phyloP scores from a whole-genome alignment of 2,797 vertebrate species.

The Trachurus trachurus region DNA sequence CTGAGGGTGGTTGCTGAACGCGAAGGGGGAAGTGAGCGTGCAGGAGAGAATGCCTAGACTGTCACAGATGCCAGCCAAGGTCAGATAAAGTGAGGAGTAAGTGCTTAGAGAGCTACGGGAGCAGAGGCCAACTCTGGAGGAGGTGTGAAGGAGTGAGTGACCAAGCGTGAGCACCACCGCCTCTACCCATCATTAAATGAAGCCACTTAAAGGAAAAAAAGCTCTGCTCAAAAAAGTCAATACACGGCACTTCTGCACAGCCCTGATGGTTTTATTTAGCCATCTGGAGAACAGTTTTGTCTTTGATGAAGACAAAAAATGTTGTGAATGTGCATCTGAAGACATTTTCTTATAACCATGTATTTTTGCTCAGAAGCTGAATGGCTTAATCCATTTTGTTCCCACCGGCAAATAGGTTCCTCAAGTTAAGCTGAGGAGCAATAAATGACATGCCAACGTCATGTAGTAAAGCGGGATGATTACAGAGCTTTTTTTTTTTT shows the following conservation, averaged over 20 bases:
- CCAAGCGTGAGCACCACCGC: slow-evolving; percentile 72
- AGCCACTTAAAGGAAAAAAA: slow-evolving; percentile 76
- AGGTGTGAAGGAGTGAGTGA: slow-evolving; percentile 74
- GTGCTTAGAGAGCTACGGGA: slow-evolving; percentile 73
- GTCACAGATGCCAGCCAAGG: slow-evolving; percentile 76
- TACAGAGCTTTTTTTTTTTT: slow-evolving; percentile 48
- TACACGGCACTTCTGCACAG: slow-evolving; percentile 61
- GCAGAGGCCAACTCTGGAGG: slow-evolving; percentile 74
- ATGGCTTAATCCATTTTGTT: slow-evolving; percentile 62
- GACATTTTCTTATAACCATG: slow-evolving; percentile 30
- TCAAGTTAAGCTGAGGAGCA: slow-evolving; percentile 60
- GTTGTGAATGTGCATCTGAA: slow-evolving; percentile 39
- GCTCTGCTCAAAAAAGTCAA: slow-evolving; percentile 67
- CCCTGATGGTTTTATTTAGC: slow-evolving; percentile 64
- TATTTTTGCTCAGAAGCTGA: slow-evolving; percentile 41
- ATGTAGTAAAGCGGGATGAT: slow-evolving; percentile 68
- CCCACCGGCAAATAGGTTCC: slow-evolving; percentile 52
- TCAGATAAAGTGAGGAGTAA: slow-evolving; percentile 80
- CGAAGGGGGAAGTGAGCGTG: slow-evolving; percentile 36
- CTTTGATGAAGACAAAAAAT: slow-evolving; percentile 47
- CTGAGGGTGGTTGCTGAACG: slow-evolving; percentile 41
- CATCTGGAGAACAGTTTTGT: slow-evolving; percentile 48
- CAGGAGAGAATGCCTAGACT: slow-evolving; percentile 59
- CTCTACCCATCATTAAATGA: slow-evolving; percentile 77
- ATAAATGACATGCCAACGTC: slow-evolving; percentile 68